phyloP scores from a whole-genome alignment of 2,113 vertebrate species.

The Oxygymnocypris stewartii region DNA sequence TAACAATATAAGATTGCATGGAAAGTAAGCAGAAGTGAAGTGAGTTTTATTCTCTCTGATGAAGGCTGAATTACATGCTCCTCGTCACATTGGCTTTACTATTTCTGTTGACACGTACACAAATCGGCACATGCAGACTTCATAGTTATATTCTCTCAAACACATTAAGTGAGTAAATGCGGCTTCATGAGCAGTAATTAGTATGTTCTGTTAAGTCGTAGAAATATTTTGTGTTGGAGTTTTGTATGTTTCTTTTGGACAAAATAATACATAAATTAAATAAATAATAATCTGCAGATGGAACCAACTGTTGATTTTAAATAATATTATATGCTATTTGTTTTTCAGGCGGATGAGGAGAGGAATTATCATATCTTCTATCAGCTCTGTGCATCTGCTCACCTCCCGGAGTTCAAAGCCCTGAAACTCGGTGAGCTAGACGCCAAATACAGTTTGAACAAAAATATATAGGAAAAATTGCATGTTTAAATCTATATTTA shows the following conservation, averaged over 20 bases:
- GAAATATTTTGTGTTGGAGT: neutral
- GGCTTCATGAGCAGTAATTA: neutral
- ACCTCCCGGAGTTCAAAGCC: conserved; percentile 87
- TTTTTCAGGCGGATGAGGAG: conserved; percentile 91
- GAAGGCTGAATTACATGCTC: no score
- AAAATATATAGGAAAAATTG: no score
- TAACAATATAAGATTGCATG: no score
- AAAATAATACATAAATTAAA: neutral
- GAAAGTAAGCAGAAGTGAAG: no score
- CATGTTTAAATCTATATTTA: no score
- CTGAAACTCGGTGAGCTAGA: conserved; percentile 84
- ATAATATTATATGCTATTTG: conserved; percentile 32
- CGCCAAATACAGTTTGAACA: neutral
- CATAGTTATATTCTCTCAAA: no score
- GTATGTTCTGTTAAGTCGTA: neutral
- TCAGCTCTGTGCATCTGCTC: conserved; percentile 93
- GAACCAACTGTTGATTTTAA: neutral
- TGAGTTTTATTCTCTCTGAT: no score
- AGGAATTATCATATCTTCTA: conserved; percentile 99
- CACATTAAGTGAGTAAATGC: neutral
- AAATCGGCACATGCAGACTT: no score
- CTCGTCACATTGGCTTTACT: no score
- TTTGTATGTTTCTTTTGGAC: neutral
- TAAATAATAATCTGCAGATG: neutral
- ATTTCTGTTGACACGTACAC: no score